Percentiles rank a stretch among this genome's conserved stretches.
Conservation (phyloP, 2,888 invertebrate genomes). For the Diarsia mendica region DNA sequence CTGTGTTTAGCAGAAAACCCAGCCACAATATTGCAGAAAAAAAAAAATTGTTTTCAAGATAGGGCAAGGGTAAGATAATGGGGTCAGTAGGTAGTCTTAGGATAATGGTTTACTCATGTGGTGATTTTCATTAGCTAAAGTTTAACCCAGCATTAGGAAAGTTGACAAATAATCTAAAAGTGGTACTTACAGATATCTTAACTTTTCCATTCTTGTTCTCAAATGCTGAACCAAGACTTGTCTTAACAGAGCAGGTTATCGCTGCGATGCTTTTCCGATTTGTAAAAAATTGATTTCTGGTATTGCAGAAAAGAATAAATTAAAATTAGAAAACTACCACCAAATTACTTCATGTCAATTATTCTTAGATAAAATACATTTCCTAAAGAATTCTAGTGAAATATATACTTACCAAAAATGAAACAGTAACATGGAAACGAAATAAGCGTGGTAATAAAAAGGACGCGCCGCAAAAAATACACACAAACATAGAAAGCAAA, state of each 20-base stretch:
- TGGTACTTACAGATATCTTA: constrained; percentile 67
- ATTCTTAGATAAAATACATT: no score
- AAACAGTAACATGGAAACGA: not conserved
- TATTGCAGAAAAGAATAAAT: not conserved
- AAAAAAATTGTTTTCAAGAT: no score
- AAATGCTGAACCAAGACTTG: constrained; percentile 38
- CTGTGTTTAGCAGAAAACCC: no score
- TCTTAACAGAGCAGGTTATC: constrained; percentile 62
- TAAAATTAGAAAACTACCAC: fast-evolving
- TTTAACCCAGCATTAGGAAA: not conserved
- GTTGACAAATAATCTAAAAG: not conserved
- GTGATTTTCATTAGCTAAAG: not conserved
- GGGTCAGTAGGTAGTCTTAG: no score
- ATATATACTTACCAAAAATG: not conserved
- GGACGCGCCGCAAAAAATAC: not conserved
- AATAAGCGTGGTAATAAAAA: not conserved
- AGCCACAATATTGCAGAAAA: no score
- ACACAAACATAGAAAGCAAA: not conserved
- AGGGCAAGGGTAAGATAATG: not conserved
- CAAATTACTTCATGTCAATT: not conserved
- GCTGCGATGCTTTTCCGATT: constrained; percentile 59
- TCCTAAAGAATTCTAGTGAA: not conserved
- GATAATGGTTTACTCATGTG: not conserved
- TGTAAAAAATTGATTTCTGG: constrained; percentile 52
- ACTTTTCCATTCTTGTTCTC: constrained; percentile 54